phyloP scores from a whole-genome alignment of 2,113 vertebrate species.

The Phainopepla nitens region DNA sequence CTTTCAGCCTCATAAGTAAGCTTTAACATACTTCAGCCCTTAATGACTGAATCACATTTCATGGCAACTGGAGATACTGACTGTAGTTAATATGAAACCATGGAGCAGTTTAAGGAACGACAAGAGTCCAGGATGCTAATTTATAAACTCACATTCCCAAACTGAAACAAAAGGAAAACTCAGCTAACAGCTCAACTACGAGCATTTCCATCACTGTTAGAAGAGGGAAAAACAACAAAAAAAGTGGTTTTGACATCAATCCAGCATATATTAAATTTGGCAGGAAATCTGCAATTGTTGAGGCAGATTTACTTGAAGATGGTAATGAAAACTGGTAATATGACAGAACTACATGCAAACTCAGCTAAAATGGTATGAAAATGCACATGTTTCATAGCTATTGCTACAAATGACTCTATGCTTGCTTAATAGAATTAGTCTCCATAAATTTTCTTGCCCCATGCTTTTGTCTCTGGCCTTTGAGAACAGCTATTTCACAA shows the following conservation, averaged over 20 bases:
- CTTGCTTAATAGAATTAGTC: background rate
- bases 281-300: background rate
- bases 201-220: background rate
- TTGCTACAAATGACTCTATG: background rate
- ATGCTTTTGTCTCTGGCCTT: background rate
- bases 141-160: background rate
- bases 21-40: background rate
- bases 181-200: background rate
- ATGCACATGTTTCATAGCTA: background rate
- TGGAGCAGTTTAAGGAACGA: background rate
- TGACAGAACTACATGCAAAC: background rate
- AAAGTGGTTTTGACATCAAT: background rate
- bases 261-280: background rate
- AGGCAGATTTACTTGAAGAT: background rate
- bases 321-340: background rate
- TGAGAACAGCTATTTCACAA: background rate
- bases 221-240: background rate
- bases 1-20: background rate
- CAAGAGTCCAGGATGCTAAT: background rate
- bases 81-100: background rate
- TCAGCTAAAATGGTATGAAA: background rate
- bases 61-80: background rate
- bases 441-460: background rate
- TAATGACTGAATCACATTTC: background rate
- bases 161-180: background rate